Evolutionary conservation across 2,888 invertebrate species (phyloP).

Genomic region (Ceriagrion tenellum): DNA sequence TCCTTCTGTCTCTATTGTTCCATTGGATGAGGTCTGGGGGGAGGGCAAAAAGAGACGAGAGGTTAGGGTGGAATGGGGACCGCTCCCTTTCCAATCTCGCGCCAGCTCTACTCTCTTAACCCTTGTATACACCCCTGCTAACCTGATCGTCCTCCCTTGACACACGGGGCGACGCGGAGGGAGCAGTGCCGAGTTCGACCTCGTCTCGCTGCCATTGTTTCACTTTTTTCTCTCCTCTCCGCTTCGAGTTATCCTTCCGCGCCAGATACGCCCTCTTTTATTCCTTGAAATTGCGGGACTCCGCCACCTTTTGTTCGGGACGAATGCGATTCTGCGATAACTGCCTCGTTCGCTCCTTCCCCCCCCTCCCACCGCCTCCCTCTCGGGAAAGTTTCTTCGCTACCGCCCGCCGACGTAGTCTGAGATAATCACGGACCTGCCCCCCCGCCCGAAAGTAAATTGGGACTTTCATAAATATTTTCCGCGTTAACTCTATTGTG

Average conservation of each 20-base stretch:
- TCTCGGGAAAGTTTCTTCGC: background rate
- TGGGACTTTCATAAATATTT: background rate
- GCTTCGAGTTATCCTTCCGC: background rate
- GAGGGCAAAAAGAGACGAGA: too few relatives aligned
- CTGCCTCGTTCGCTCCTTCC: background rate
- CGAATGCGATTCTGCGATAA: background rate
- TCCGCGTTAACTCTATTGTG: background rate
- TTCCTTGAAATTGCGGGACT: background rate
- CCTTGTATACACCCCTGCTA: too few relatives aligned
- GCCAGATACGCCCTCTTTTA: conserved; percentile 7
- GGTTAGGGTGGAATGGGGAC: too few relatives aligned
- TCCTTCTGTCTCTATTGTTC: background rate
- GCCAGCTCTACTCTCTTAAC: too few relatives aligned
- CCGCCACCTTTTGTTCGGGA: background rate
- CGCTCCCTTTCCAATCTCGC: too few relatives aligned
- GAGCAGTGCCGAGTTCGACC: background rate
- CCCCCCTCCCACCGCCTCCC: background rate
- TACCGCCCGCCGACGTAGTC: background rate
- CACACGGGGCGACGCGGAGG: background rate
- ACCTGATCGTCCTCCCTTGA: background rate
- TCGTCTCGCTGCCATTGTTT: background rate
- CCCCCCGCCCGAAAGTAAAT: background rate
- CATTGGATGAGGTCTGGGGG: background rate
- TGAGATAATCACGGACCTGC: background rate
- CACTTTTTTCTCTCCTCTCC: background rate